A percentile compares a stretch with the other conserved stretches of the same genome.
These are phyloP conservation scores for Tretioscincus oriximinensis DNA, from an alignment of 2,113 vertebrate species.

Conservation along the genomic window DNA sequence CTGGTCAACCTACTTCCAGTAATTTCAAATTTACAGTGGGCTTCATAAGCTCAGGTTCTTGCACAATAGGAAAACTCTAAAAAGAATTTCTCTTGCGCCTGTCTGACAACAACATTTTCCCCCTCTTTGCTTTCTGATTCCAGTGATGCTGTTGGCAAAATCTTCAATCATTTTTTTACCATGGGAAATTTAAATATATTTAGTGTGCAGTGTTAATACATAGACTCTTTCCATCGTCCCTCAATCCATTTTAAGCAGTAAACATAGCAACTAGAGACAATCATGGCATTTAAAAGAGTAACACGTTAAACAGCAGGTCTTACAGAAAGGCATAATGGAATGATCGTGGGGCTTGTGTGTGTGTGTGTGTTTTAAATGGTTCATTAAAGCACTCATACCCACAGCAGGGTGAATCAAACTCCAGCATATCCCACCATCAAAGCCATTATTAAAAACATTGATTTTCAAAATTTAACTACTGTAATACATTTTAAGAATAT, in stretches of 20 bases:
- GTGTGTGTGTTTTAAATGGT: constrained; percentile 18
- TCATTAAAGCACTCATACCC: constrained; percentile 53
- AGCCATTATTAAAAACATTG: constrained; percentile 12
- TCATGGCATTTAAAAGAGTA: constrained; percentile 59
- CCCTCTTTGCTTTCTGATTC: constrained; percentile 56
- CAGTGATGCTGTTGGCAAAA: constrained; percentile 66
- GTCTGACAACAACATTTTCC: constrained; percentile 42
- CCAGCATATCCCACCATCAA: constrained; percentile 37
- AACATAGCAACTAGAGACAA: constrained; percentile 63
- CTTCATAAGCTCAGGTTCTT: constrained; percentile 46
- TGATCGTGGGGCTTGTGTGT: constrained; percentile 26
- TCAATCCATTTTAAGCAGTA: constrained; percentile 62
- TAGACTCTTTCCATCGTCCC: background rate
- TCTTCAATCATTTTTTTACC: constrained; percentile 58
- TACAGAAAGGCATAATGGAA: constrained; percentile 61
- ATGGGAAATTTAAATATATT: constrained; percentile 55
- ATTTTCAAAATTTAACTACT: constrained; percentile 32
- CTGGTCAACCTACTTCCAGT: too few species aligned
- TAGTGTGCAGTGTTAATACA: background rate
- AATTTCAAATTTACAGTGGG: constrained; percentile 58
- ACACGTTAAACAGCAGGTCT: constrained; percentile 49
- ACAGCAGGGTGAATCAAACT: constrained; percentile 53
- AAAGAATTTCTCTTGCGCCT: constrained; percentile 33
- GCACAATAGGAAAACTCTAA: constrained; percentile 21
- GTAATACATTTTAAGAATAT: constrained; percentile 18